phyloP scores from a whole-genome alignment of 2,888 invertebrate genomes.

The Tridacna gigas region DNA sequence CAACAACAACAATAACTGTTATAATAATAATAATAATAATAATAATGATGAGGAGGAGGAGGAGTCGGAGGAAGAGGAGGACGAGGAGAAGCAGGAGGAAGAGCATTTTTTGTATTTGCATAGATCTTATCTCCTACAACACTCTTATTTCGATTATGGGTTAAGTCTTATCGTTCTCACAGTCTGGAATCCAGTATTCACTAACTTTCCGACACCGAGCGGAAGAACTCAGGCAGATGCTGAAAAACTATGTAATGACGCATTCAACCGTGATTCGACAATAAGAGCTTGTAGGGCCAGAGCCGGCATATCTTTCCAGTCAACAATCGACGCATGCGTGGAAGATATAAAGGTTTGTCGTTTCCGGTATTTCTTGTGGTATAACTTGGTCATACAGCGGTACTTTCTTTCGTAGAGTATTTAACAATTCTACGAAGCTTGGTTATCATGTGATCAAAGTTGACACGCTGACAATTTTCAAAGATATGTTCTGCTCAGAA shows the following conservation, averaged over 20 bases:
- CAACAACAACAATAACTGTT: no score
- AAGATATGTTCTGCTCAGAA: no score
- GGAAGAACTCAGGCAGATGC: conserved; percentile 49
- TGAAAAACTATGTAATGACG: conserved; percentile 43
- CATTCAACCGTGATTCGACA: conserved; percentile 27
- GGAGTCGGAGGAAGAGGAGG: no score
- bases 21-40: no score
- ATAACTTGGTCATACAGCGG: no score
- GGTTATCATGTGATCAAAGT: no score
- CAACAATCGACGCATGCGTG: conserved; percentile 41
- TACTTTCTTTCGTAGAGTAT: no score
- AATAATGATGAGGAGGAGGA: no score
- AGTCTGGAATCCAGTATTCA: conserved; percentile 34
- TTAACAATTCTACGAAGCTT: no score
- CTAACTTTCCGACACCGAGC: conserved; percentile 50
- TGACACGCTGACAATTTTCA: no score
- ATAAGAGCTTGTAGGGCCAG: conserved; percentile 35
- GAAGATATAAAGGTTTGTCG: conserved; percentile 57
- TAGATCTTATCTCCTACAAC: neutral
- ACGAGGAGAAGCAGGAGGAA: no score
- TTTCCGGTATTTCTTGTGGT: neutral
- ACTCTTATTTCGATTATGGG: neutral
- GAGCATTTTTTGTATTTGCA: no score
- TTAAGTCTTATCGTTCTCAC: conserved; percentile 18
- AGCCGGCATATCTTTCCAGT: conserved; percentile 35